Percentiles rank a stretch among this genome's conserved stretches.
Conservation (phyloP, 2,888 invertebrate species). For the Lycocerus yunnanus region DNA sequence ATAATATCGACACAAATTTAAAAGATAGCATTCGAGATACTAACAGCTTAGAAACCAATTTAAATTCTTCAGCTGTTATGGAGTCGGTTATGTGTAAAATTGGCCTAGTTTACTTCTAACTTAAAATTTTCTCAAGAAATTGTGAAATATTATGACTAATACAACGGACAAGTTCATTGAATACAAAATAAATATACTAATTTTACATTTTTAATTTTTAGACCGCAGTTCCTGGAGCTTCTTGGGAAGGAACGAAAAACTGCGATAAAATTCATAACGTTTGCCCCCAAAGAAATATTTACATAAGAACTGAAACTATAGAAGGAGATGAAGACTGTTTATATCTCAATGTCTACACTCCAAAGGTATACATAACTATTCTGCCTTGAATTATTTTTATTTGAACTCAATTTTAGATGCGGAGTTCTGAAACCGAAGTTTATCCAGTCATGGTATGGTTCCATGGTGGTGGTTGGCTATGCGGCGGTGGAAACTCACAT, state of each 20-base stretch:
- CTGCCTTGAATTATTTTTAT: not conserved
- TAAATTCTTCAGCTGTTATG: not conserved
- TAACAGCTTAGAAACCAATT: not conserved
- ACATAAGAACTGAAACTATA: constrained; percentile 42
- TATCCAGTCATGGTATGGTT: constrained; percentile 78
- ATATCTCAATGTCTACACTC: constrained; percentile 74
- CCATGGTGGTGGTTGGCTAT: constrained; percentile 78
- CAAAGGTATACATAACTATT: constrained; percentile 49
- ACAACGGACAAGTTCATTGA: no score
- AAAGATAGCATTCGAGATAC: not conserved
- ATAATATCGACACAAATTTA: not conserved
- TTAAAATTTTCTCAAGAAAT: no score
- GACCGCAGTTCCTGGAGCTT: constrained; percentile 66
- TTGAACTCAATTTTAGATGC: not conserved
- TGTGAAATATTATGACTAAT: not conserved
- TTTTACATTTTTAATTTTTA: constrained; percentile 44
- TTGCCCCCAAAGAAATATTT: constrained; percentile 63
- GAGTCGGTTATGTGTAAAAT: not conserved
- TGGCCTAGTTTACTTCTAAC: not conserved
- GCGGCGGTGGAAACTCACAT: constrained; percentile 68
- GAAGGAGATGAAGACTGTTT: constrained; percentile 83
- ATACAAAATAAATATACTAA: not conserved
- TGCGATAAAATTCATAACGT: constrained; percentile 69
- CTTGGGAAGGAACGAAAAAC: constrained; percentile 67
- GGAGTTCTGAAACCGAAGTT: not conserved